These are phyloP conservation scores for Tragelaphus buxtoni DNA, from an alignment of 2,113 vertebrate genomes.

Conservation along the genomic window DNA sequence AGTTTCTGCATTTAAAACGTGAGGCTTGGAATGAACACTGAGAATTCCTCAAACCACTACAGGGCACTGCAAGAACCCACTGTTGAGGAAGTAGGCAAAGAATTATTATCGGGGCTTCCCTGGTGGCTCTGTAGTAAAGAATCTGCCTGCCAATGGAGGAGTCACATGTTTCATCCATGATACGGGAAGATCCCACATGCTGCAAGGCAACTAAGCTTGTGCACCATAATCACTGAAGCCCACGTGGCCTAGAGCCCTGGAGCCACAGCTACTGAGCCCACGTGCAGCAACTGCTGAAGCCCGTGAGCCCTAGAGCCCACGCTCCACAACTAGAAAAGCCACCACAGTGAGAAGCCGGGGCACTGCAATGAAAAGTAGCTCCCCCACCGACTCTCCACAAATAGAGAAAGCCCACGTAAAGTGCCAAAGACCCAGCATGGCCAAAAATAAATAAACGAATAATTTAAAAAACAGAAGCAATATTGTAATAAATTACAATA, in stretches of 20 bases:
- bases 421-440: not conserved
- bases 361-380: not conserved
- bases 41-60: not conserved
- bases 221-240: not conserved
- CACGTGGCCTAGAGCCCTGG: not conserved
- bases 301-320: fast-evolving
- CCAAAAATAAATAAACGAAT: not conserved
- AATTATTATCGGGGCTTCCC: not conserved
- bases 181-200: not conserved
- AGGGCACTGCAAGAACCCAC: not conserved
- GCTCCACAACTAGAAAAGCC: not conserved
- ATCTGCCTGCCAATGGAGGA: not conserved
- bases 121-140: not conserved
- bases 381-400: not conserved
- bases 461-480: not conserved
- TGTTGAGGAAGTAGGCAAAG: not conserved
- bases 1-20: fast-evolving
- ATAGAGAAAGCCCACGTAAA: not conserved
- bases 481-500: not conserved
- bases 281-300: not conserved
- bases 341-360: not conserved
- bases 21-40: not conserved
- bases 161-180: not conserved
- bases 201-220: not conserved
- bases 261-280: not conserved